Evolutionary conservation across 2,113 vertebrate genomes (phyloP), one percentile per base, ranked within the genome.

Genomic region (Chloropsis hardwickii): DNA sequence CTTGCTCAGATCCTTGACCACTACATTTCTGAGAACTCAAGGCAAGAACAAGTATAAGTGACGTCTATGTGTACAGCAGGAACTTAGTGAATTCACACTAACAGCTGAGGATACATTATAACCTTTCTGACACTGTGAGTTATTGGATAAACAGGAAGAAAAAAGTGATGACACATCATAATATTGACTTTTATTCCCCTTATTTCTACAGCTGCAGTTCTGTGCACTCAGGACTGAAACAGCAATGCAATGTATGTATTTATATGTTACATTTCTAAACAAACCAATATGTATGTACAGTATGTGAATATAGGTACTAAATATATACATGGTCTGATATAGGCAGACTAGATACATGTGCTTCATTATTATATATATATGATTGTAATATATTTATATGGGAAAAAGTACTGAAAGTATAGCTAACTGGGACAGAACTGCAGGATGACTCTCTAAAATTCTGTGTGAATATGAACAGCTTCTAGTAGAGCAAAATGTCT

Each of bases 81-180:
- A 87, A 39, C 48, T 85, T 53, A 37, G 62, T 86, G 91, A 79
- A 88, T 86, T 66, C 66, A 53, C 42, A 31, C 25, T 45, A 92
- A 48, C 11, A 76, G 40, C 62, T 72, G 45, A 90, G 39, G 56
- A 74, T 53, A 42, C 39, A 45, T 88, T 69, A 19, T 37, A 91
- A 73, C 45, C 54, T 82, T 91, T 91, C 58, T 61, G 53, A 90
- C 53, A 35, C 44, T 56, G 11, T 16, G 73, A 87, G 45, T 90
- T 94, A 79, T 60, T 80, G 81, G 67, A 78, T 81, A 92, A 95
- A 85, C 39, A 80, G 79, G 78, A 45, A 90, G 91, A 85, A 95
- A 85, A 58, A 81, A 74, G 53, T 33, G 78, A 87, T 79, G 65
- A 90, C 40, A 76, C 37, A 42, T 60, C 65, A 90, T 56, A 81